Conservation (phyloP, 2,797 vertebrate species). For the Scleropages formosus region DNA sequence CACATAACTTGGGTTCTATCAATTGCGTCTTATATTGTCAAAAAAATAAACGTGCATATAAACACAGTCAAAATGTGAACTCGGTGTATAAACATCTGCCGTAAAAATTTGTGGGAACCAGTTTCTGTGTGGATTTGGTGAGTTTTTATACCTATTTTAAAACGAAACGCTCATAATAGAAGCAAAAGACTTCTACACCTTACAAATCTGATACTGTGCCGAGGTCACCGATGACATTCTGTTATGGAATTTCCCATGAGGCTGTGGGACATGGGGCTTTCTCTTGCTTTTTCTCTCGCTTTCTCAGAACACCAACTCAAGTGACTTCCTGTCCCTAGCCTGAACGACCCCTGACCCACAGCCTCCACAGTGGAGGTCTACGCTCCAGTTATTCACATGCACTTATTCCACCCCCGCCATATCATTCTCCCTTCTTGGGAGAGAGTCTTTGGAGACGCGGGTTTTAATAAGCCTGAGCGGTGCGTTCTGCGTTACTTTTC, state of each 20-base stretch:
- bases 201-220: neutral
- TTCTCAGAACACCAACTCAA: slow-evolving; percentile 18
- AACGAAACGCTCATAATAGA: neutral
- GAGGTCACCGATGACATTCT: slow-evolving; percentile 10
- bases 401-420: neutral
- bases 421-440: neutral
- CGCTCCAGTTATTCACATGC: slow-evolving; percentile 23
- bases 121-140: neutral
- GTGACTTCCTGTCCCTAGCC: slow-evolving; percentile 37
- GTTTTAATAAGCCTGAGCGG: slow-evolving; percentile 28
- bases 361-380: slow-evolving; percentile 27
- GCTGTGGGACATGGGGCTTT: neutral
- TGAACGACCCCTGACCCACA: slow-evolving; percentile 30
- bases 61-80: neutral
- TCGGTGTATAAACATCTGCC: slow-evolving; percentile 12
- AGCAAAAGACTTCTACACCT: neutral
- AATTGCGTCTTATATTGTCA: no score
- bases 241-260: slow-evolving; percentile 24
- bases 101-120: neutral
- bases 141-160: neutral
- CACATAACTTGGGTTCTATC: no score
- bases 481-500: slow-evolving; percentile 30
- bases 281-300: slow-evolving; percentile 1
- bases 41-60: neutral
- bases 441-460: neutral